Conservation (phyloP, 2,113 vertebrate genomes). For the Trachemys scripta region DNA sequence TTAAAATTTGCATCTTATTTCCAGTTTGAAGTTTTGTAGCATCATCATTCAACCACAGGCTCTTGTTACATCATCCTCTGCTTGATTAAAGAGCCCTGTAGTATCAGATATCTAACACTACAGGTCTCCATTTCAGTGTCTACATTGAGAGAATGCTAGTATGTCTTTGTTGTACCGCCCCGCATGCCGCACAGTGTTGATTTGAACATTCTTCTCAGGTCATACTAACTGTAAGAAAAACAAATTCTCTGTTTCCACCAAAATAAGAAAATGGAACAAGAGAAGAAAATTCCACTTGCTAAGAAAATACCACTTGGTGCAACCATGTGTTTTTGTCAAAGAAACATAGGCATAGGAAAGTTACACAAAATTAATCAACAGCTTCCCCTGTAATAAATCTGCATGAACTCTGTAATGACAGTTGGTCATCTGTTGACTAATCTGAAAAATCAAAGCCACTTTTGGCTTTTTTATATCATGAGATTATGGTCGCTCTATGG, state of each 20-base stretch:
- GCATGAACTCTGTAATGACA: not conserved
- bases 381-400: constrained; percentile 31
- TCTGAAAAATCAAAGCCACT: constrained; percentile 43
- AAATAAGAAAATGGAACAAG: not conserved
- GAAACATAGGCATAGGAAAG: not conserved
- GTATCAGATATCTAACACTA: not conserved
- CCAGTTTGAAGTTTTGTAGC: not conserved
- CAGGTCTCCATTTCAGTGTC: not conserved
- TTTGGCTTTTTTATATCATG: constrained; percentile 36
- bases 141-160: not conserved
- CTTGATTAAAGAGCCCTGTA: not conserved
- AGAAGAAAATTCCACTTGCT: constrained; percentile 9
- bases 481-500: constrained; percentile 33
- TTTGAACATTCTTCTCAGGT: not conserved
- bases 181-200: not conserved
- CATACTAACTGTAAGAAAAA: not conserved
- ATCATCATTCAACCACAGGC: not conserved
- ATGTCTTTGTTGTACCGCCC: not conserved
- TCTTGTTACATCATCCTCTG: not conserved
- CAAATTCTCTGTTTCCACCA: not conserved
- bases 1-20: constrained; percentile 30
- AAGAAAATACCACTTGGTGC: constrained; percentile 28
- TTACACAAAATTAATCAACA: constrained; percentile 26
- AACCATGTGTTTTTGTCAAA: constrained; percentile 20
- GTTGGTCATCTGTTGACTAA: constrained; percentile 23